Evolutionary conservation across 2,888 invertebrate species (phyloP).

Genomic region (Dichetophora obliterata): DNA sequence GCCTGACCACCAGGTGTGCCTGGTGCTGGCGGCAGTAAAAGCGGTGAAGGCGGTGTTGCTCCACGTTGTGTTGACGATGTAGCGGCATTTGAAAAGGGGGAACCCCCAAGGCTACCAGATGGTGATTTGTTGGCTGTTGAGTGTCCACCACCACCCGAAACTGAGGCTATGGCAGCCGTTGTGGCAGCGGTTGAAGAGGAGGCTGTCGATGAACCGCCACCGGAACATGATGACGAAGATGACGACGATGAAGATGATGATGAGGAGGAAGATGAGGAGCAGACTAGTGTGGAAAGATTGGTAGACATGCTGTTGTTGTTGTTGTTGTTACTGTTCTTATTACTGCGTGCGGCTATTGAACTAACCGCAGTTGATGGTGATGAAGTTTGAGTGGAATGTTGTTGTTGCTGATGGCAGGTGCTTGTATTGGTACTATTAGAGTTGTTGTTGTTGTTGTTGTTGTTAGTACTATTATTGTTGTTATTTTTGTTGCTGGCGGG

Average conservation of each 20-base stretch:
- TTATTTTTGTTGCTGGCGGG: constrained; percentile 52
- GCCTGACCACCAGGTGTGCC: constrained; percentile 49
- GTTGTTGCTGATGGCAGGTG: constrained; percentile 42
- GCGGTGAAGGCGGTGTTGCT: constrained; percentile 42
- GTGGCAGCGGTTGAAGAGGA: constrained; percentile 48
- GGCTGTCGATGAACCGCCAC: constrained; percentile 36
- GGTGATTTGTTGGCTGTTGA: constrained; percentile 64
- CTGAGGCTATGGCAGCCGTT: constrained; percentile 61
- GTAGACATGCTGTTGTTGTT: constrained; percentile 36
- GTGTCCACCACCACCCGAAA: constrained; percentile 50
- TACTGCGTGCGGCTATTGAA: constrained; percentile 40
- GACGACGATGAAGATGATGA: constrained; percentile 62
- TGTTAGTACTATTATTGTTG: constrained; percentile 28
- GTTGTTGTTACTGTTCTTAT: constrained; percentile 45
- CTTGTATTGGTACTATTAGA: constrained; percentile 27
- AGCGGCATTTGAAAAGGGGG: constrained; percentile 52
- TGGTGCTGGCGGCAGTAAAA: constrained; percentile 37
- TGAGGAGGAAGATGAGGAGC: constrained; percentile 57
- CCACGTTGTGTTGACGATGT: constrained; percentile 47
- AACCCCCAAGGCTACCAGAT: constrained; percentile 46
- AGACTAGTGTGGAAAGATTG: constrained; percentile 34
- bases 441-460: constrained; percentile 41
- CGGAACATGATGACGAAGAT: constrained; percentile 53
- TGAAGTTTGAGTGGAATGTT: constrained; percentile 43
- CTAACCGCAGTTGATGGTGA: constrained; percentile 40